Evolutionary conservation across 2,888 invertebrate species (phyloP).

Genomic region (Sarcophaga variegata): DNA sequence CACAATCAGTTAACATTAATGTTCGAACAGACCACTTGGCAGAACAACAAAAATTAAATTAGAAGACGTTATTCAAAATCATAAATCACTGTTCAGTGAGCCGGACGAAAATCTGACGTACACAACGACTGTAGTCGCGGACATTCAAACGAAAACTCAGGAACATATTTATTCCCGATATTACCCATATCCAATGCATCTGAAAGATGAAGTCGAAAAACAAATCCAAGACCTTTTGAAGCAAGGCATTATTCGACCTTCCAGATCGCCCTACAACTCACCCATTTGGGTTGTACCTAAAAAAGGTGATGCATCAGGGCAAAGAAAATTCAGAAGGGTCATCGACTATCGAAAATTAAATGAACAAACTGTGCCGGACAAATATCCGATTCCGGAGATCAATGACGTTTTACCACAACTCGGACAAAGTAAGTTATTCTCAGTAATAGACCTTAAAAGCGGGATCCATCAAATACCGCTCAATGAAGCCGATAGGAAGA

Average conservation of each 20-base stretch:
- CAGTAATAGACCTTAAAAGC: constrained; percentile 36
- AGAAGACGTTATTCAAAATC: not conserved
- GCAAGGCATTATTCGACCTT: constrained; percentile 30
- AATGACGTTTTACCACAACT: constrained; percentile 21
- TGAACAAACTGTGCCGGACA: not conserved
- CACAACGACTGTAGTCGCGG: constrained; percentile 24
- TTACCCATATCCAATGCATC: constrained; percentile 30
- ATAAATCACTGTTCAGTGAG: not conserved
- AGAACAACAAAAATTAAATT: not conserved
- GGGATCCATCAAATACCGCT: constrained; percentile 30
- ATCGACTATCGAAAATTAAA: too few relatives aligned
- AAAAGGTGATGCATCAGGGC: too few relatives aligned
- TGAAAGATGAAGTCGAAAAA: constrained; percentile 39
- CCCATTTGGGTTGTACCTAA: too few relatives aligned
- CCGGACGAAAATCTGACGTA: not conserved
- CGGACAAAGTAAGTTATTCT: constrained; percentile 28
- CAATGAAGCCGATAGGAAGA: constrained; percentile 7
- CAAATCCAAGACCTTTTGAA: constrained; percentile 15
- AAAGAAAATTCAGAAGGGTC: too few relatives aligned
- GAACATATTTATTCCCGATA: constrained; percentile 14
- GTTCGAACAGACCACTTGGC: constrained; percentile 25
- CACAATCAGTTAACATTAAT: not conserved
- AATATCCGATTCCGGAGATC: constrained; percentile 39
- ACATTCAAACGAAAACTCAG: constrained; percentile 10
- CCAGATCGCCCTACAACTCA: not conserved